Base-by-base conservation (phyloP, 2,888 invertebrate species). In the Oscheius sp. region DNA sequence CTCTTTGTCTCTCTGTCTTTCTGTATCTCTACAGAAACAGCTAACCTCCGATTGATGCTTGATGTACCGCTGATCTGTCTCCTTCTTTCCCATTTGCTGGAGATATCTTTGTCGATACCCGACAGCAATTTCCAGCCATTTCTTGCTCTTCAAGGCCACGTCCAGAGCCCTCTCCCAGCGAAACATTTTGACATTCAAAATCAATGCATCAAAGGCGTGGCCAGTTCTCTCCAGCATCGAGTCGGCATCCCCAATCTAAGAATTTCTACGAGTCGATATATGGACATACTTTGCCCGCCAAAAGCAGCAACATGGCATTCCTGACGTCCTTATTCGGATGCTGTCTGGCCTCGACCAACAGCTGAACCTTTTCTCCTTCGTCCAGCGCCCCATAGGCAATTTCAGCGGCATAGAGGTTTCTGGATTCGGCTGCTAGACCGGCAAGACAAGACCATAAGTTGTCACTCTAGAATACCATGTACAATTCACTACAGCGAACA, bases 381-480 rank as follows among this genome's bases (percentile, higher is more conserved):
- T 93, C 92, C n/a, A 96, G 93, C 10, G 94, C 94, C 9, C 96
- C 94, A 90, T 95, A 99, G 0, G 96, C 95, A 88, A 96, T 94
- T 91, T 98, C 97, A 21, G 97, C 96, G 5, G 95, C 93, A 75
- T 93, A 93, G 71, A 96, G 90, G 86, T 96, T 94, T 89, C 94
- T 94, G 77, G 93, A 93, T 81, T 94, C 93, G 74, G 94, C 94
- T 0, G 98, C 94, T 89, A 96, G 92, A 0, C 95, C 95, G 0
- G 97, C 98, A 83, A 98, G 91, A 81, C 95, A 95, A 0, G 96
- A 94, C 98, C 98, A 99, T 21, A 96, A 91, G n/a, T 83, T 79
- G 59, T 88, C 87, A 66, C 89, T 89, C 88, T 90, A 77, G 13
- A 80, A 76, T 21, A 10, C 7, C 42, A 35, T 66, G 1, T 32